Conservation (phyloP, 2,113 vertebrate species). For the Scytalopus superciliaris region DNA sequence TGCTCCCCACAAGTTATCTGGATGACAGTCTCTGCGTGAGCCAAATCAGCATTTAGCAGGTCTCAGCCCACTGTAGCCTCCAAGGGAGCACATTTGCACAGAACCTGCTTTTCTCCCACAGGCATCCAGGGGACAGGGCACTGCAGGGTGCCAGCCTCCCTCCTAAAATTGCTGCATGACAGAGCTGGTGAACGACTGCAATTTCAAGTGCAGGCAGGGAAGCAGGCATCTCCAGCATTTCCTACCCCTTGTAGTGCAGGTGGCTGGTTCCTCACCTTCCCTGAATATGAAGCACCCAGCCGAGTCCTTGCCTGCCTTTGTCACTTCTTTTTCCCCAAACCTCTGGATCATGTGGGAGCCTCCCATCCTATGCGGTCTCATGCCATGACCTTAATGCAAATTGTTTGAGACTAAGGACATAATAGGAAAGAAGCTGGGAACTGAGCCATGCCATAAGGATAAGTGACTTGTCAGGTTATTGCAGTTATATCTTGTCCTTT, state of each 20-base stretch:
- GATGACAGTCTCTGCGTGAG: neutral
- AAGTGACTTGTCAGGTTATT: neutral
- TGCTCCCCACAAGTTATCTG: neutral
- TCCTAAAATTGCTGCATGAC: neutral
- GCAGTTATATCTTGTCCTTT: neutral
- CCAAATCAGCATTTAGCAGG: neutral
- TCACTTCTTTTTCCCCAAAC: neutral
- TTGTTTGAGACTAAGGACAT: neutral
- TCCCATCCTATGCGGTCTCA: neutral
- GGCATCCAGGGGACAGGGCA: accelerated
- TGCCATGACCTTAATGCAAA: neutral
- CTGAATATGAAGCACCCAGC: neutral
- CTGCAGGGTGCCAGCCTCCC: neutral
- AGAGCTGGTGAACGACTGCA: neutral
- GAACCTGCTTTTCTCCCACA: neutral
- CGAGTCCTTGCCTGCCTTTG: neutral
- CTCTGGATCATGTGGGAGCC: neutral
- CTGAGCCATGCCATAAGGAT: neutral
- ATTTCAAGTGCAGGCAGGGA: neutral
- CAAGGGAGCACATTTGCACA: neutral
- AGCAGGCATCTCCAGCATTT: neutral
- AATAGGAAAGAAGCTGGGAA: constrained; percentile 3
- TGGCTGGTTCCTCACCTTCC: neutral
- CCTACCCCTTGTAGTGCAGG: neutral
- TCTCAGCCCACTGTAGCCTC: neutral